Evolutionary conservation across 1,140 invertebrate species (phyloP).

Genomic region (Geopemphigus sp.): DNA sequence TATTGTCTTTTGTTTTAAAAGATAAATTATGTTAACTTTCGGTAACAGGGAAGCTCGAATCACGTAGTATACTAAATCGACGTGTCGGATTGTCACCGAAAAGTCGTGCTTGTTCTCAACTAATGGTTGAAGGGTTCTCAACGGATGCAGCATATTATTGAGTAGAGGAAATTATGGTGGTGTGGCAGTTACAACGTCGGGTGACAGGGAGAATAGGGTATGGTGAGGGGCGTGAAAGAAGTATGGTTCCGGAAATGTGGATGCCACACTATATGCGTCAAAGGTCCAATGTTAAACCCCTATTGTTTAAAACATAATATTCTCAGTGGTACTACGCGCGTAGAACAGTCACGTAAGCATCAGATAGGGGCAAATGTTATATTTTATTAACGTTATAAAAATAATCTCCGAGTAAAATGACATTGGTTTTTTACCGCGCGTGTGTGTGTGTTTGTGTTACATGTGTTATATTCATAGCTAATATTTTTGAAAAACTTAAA

Average conservation of each 20-base stretch:
- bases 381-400: slow-evolving; percentile 23
- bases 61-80: background rate
- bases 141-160: no score
- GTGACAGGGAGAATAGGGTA: background rate
- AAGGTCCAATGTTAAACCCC: background rate
- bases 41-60: background rate
- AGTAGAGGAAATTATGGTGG: background rate
- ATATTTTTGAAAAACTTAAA: no score
- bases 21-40: background rate
- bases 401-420: background rate
- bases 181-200: background rate
- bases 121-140: background rate
- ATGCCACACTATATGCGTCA: background rate
- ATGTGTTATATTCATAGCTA: background rate
- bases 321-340: background rate
- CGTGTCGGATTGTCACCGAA: background rate
- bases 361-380: background rate
- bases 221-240: no score
- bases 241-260: background rate
- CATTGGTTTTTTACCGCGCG: no score
- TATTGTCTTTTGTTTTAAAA: background rate
- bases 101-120: background rate
- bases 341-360: background rate
- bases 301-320: slow-evolving; percentile 17
- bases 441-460: background rate